These are phyloP conservation scores for Odontamblyopus rebecca DNA, from an alignment of 2,797 vertebrate species.

Conservation along the genomic window DNA sequence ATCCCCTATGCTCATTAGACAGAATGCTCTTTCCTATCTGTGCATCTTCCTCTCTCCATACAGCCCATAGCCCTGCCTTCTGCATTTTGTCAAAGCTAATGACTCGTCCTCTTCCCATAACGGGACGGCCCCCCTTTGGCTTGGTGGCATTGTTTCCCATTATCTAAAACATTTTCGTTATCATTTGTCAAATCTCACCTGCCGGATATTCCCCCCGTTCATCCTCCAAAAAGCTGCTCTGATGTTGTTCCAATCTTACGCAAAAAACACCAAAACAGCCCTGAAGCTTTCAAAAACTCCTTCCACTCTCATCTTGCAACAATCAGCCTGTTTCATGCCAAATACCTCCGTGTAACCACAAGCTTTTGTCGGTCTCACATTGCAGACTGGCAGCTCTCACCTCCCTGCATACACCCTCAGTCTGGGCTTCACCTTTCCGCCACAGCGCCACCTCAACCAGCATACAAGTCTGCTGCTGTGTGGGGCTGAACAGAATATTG, in stretches of 20 bases:
- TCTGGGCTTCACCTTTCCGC: constrained; percentile 42
- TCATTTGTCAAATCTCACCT: constrained; percentile 58
- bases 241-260: constrained; percentile 38
- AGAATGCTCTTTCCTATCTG: constrained; percentile 46
- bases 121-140: constrained; percentile 31
- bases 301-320: constrained; percentile 31
- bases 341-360: constrained; percentile 35
- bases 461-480: constrained; percentile 37
- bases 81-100: constrained; percentile 46
- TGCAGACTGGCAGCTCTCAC: constrained; percentile 39
- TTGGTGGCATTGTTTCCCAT: constrained; percentile 33
- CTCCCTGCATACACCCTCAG: constrained; percentile 24
- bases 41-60: constrained; percentile 34
- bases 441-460: constrained; percentile 29
- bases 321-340: constrained; percentile 24
- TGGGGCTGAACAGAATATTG: no score
- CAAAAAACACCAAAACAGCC: constrained; percentile 23
- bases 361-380: constrained; percentile 34
- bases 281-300: constrained; percentile 24
- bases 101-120: constrained; percentile 34
- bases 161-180: constrained; percentile 38
- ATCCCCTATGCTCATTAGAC: constrained; percentile 61
- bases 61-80: constrained; percentile 30
- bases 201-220: constrained; percentile 26
- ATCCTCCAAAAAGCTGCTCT: constrained; percentile 23